Evolutionary conservation across 1,140 invertebrate genomes (phyloP).

Genomic region (Globodera ellingtonae): DNA sequence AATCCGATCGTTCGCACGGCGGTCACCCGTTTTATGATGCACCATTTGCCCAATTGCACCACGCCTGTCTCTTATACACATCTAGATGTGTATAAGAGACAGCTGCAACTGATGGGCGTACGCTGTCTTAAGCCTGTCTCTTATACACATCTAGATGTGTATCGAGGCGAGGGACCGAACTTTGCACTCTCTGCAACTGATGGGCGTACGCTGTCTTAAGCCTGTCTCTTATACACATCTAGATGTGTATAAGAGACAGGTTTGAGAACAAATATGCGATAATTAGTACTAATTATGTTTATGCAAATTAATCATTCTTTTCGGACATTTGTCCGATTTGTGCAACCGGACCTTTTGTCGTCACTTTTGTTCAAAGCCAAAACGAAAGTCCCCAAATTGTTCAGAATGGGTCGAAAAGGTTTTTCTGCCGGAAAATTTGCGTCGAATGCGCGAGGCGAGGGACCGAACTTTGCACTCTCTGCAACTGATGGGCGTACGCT

Average conservation of each 20-base stretch:
- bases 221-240: too few species aligned
- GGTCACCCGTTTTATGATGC: conserved; percentile 46
- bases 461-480: conserved; percentile 34
- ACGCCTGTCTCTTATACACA: too few species aligned
- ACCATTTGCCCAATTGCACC: conserved; percentile 51
- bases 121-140: conserved; percentile 43
- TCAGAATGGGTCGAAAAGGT: conserved; percentile 48
- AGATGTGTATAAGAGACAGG: too few species aligned
- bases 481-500: conserved; percentile 32
- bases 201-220: conserved; percentile 38
- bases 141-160: too few species aligned
- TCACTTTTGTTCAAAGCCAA: too few species aligned
- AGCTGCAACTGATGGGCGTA: conserved; percentile 29
- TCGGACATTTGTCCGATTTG: too few species aligned
- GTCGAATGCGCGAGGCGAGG: conserved; percentile 36
- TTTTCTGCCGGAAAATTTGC: conserved; percentile 52
- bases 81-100: too few species aligned
- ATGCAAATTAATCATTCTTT: too few species aligned
- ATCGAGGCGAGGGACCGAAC: conserved; percentile 37
- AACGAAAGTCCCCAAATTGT: not conserved
- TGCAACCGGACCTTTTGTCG: too few species aligned
- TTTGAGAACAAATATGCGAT: too few species aligned
- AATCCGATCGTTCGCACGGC: conserved; percentile 38
- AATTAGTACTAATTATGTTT: too few species aligned
- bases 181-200: conserved; percentile 22